These are phyloP conservation scores for Anthrax anthrax DNA, from an alignment of 2,888 invertebrate genomes.

Conservation along the genomic window DNA sequence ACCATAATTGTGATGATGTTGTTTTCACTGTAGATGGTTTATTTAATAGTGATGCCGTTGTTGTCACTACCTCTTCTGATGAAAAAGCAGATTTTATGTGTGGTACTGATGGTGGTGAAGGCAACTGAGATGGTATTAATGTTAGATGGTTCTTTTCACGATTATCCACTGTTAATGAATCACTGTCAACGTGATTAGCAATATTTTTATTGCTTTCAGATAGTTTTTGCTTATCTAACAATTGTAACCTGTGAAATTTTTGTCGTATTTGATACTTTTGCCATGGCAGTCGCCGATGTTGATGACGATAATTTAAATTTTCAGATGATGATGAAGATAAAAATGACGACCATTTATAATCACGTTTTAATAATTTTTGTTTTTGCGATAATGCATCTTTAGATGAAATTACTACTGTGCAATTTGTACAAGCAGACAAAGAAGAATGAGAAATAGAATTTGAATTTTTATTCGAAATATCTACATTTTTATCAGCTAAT, in stretches of 20 bases:
- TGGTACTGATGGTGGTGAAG: conserved; percentile 3
- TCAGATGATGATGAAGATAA: conserved; percentile 9
- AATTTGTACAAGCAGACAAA: too few species aligned
- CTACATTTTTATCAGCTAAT: conserved; percentile 7
- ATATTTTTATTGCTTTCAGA: conserved; percentile 7
- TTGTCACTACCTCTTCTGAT: background rate
- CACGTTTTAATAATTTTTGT: background rate
- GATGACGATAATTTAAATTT: background rate
- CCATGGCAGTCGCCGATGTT: background rate
- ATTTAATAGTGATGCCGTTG: background rate
- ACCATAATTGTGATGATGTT: too few species aligned
- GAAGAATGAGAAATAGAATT: background rate
- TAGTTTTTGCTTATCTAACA: conserved; percentile 9
- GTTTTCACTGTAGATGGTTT: background rate
- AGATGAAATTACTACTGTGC: background rate
- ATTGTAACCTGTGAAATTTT: conserved; percentile 7
- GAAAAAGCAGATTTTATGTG: background rate
- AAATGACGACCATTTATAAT: background rate
- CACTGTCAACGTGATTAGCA: conserved; percentile 6
- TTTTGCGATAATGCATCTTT: background rate
- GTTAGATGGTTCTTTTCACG: background rate
- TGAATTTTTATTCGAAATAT: background rate
- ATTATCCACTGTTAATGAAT: conserved; percentile 8
- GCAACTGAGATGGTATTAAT: conserved; percentile 7
- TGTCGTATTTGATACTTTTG: too few species aligned